Evolutionary conservation across 2,888 invertebrate species (phyloP), one percentile per base, ranked within the genome.

Genomic region (Caenorhabditis sinica): DNA sequence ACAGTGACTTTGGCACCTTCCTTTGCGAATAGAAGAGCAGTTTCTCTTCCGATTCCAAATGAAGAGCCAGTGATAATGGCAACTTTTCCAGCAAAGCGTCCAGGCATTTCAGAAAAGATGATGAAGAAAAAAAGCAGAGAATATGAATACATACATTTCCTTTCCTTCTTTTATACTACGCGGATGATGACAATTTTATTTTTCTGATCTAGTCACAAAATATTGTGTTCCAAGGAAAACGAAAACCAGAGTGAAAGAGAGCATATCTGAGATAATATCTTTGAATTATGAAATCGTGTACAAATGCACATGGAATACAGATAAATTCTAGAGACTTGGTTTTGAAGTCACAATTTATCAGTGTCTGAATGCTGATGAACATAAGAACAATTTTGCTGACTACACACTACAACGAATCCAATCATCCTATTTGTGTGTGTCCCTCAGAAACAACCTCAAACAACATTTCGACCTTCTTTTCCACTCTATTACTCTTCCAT

Each of bases 1-100:
- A 85, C 72, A 0, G 82, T 82, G 20, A 85, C 76, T 58, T 76
- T 76, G n/a, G 81, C 85, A 17, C 85, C 82, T 81, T 85, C 85
- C 51, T 72, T 76, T 13, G 77, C 85, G 30, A 85, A 85, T 17
- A 77, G 40, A 11, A 68, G 43, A 33, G 85, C 85, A 28, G 82
- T 85, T 23, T 49, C 85, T 53, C 85, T 65, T 49, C 85, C 85
- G 33, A 85, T 82, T 51, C 82, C 85, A 56, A 77, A 82, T 49
- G 82, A 82, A 11, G 85, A 85, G 4, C 73, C 73, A 61, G 73
- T 73, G 23, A 73, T 73, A 13, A 73, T 43, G 4, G 73, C 73
- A 40, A 61, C 73, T 61, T 73, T 73, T 30, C 36, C 49, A 45
- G 61, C 17, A 33, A 73, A 73, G 6, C 60, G 73, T 15, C 51